phyloP scores from a whole-genome alignment of 2,888 invertebrate genomes.

The Timema podura region DNA sequence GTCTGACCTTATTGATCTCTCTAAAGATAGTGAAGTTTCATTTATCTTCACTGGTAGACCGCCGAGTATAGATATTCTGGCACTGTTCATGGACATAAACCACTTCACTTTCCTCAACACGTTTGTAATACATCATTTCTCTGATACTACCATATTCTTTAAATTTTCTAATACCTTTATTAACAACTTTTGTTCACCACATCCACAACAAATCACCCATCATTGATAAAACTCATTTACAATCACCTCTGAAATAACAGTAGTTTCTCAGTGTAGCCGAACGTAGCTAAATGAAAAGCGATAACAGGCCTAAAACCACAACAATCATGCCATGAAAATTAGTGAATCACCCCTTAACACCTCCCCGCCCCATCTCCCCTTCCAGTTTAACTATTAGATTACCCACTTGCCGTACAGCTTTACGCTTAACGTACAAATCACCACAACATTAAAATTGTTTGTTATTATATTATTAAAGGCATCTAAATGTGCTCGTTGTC shows the following conservation, averaged over 20 bases:
- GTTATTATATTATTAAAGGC: too few relatives aligned
- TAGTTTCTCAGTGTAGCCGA: not conserved
- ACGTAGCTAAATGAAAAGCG: not conserved
- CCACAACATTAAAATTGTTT: too few relatives aligned
- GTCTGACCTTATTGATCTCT: not conserved
- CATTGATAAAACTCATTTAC: not conserved
- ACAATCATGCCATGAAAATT: too few relatives aligned
- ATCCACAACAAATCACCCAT: not conserved
- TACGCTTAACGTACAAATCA: too few relatives aligned
- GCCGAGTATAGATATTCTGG: not conserved
- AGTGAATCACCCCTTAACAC: too few relatives aligned
- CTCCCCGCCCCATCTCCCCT: too few relatives aligned
- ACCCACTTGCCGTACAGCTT: too few relatives aligned
- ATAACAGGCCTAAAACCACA: too few relatives aligned
- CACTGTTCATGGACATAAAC: not conserved
- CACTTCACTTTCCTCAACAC: constrained; percentile 1
- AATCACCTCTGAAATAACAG: not conserved
- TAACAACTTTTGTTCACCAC: not conserved
- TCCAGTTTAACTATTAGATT: too few relatives aligned
- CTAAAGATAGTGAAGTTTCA: not conserved
- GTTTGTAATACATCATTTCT: not conserved
- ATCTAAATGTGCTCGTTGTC: too few relatives aligned
- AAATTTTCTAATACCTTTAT: not conserved
- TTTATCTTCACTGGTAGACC: not conserved
- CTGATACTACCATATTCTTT: constrained; percentile 1